Base-by-base conservation (phyloP, 2,888 invertebrate species). In the Halictus ligatus region DNA sequence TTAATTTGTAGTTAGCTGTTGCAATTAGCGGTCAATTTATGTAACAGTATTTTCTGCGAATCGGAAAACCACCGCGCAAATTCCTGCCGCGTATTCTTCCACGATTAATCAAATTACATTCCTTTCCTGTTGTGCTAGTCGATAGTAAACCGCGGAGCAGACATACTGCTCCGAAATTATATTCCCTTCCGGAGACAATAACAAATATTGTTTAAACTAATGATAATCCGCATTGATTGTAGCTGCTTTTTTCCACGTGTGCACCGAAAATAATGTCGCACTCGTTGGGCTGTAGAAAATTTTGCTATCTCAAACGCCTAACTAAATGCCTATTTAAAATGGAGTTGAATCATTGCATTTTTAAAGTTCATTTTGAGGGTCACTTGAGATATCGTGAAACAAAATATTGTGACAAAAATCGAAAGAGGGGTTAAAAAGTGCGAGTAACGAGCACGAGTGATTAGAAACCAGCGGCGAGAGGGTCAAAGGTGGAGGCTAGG, bases 21-120 rank as follows among this genome's bases (percentile, higher is more conserved):
- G 64, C 64, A 64, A 29, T 29, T 18, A 25, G 40, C 12, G 69
- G 18, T 21, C 4, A 35, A 40, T 69, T 69, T 69, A 69, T 69
- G 21, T 69, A 69, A 69, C 21, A 35, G 67, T 69, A 69, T 69
- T 64, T 29, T 69, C 67, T 69, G 21, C 40, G 69, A 69, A 69
- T 40, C 21, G 40, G 69, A 69, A 21, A 69, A 69, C 35, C 8
- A 35, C 18, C 8, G 7, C 12, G 64, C 8, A 64, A 29, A 64
- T 64, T 64, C 64, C 64, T 29, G 64, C 13, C 8, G n/a, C 18
- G 29, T 64, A 29, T 64, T 64, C 29, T 64, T 64, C 29, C 64
- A 29, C 64, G 15, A 35, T 64, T 18, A 64, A 64, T 64, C 64
- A 29, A 35, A 64, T 64, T 64, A 64, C 64, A 64, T 64, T 64